Conservation (phyloP, 2,113 vertebrate species). For the Agelaius phoeniceus region DNA sequence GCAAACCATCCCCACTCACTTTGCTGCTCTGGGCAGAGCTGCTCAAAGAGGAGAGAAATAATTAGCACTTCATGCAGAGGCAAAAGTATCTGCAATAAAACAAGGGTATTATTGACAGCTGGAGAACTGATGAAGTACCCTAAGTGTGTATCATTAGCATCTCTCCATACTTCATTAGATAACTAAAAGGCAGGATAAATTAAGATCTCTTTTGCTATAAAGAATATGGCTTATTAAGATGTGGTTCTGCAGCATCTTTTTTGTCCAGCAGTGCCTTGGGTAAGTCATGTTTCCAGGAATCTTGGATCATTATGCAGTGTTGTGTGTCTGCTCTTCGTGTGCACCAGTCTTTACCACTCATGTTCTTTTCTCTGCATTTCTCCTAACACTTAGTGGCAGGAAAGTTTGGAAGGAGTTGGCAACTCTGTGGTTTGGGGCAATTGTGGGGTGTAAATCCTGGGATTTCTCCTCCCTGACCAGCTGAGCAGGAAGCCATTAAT, state of each 20-base stretch:
- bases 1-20: background rate
- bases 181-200: slow-evolving; percentile 25
- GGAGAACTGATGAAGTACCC: background rate
- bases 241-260: background rate
- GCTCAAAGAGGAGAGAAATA: background rate
- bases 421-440: background rate
- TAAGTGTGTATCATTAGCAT: slow-evolving; percentile 15
- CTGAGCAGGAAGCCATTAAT: background rate
- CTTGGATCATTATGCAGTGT: background rate
- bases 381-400: background rate
- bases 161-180: slow-evolving; percentile 9
- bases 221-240: background rate
- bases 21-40: slow-evolving; percentile 2
- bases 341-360: background rate
- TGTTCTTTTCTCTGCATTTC: background rate
- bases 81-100: slow-evolving; percentile 33
- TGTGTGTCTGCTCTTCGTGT: background rate
- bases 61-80: slow-evolving; percentile 11
- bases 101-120: slow-evolving; percentile 19
- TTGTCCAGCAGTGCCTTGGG: background rate
- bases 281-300: background rate
- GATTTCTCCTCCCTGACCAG: background rate
- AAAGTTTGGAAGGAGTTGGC: background rate
- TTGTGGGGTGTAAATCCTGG: background rate
- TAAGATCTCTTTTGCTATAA: background rate